phyloP scores from a whole-genome alignment of 2,113 vertebrate genomes.

The Astatotilapia flaviijosephi region DNA sequence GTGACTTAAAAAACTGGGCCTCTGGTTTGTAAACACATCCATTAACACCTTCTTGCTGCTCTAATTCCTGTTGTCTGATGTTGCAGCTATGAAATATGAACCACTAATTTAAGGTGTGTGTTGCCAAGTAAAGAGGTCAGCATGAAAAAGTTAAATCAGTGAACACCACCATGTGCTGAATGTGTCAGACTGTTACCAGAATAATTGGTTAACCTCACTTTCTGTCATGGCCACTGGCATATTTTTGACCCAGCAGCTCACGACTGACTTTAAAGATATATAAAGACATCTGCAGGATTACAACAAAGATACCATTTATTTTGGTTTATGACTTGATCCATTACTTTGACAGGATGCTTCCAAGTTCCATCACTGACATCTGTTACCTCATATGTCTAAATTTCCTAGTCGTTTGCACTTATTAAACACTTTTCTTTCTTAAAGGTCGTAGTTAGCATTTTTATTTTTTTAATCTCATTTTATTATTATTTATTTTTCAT shows the following conservation, averaged over 20 bases:
- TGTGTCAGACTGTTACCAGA: not conserved
- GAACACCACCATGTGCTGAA: not conserved
- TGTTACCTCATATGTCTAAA: not conserved
- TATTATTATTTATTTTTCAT: not conserved
- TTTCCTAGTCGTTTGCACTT: not conserved
- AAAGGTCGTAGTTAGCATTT: not conserved
- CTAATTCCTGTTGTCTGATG: not conserved
- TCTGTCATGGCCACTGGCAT: not conserved
- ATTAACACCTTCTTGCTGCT: not conserved
- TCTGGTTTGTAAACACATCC: not conserved
- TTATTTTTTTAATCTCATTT: not conserved
- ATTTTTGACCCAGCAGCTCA: not conserved
- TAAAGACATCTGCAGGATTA: not conserved
- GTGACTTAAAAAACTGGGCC: not conserved
- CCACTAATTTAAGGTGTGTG: not conserved
- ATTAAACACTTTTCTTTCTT: not conserved
- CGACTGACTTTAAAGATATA: not conserved
- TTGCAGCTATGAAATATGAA: not conserved
- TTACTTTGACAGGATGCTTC: not conserved
- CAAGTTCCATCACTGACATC: not conserved
- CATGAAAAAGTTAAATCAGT: not conserved
- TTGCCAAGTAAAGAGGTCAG: not conserved
- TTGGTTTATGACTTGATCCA: not conserved
- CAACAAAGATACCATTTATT: not conserved
- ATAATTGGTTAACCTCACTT: not conserved